These are phyloP conservation scores for Amblyopsis rosae DNA, from an alignment of 2,113 vertebrate species.

Conservation along the genomic window DNA sequence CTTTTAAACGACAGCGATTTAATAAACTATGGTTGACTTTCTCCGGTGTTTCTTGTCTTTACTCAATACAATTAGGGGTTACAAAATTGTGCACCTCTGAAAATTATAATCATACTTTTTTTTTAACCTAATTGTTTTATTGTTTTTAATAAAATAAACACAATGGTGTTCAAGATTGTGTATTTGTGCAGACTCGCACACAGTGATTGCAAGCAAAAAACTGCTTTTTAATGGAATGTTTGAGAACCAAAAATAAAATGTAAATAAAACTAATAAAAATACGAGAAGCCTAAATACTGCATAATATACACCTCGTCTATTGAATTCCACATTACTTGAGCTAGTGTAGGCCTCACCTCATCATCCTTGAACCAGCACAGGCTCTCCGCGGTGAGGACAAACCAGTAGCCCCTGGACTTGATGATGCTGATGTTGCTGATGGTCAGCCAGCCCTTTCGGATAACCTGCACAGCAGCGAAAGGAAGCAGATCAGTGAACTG, in stretches of 20 bases:
- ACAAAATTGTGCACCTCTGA: no score
- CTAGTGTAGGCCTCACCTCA: conserved; percentile 64
- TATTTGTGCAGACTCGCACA: background rate
- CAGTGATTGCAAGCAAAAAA: background rate
- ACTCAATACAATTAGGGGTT: background rate
- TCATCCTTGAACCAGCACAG: conserved; percentile 82
- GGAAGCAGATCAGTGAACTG: no score
- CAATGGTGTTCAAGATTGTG: no score
- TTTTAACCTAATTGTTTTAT: no score
- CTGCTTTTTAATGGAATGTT: background rate
- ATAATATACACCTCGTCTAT: no score
- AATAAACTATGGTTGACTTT: background rate
- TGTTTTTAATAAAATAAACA: no score
- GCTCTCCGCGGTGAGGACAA: conserved; percentile 78
- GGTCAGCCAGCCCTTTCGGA: no score
- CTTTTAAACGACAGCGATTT: conserved; percentile 5
- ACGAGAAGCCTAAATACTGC: background rate
- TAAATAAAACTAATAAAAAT: background rate
- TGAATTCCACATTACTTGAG: background rate
- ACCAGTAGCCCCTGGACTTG: conserved; percentile 78
- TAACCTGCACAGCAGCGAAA: no score
- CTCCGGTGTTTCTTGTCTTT: no score
- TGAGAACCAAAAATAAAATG: background rate
- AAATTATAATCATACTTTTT: no score
- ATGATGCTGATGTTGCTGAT: background rate